A percentile compares a stretch with the other conserved stretches of the same genome.
These are phyloP conservation scores for Drosophila watanabei DNA, from an alignment of 1,140 invertebrate genomes.

Conservation along the genomic window DNA sequence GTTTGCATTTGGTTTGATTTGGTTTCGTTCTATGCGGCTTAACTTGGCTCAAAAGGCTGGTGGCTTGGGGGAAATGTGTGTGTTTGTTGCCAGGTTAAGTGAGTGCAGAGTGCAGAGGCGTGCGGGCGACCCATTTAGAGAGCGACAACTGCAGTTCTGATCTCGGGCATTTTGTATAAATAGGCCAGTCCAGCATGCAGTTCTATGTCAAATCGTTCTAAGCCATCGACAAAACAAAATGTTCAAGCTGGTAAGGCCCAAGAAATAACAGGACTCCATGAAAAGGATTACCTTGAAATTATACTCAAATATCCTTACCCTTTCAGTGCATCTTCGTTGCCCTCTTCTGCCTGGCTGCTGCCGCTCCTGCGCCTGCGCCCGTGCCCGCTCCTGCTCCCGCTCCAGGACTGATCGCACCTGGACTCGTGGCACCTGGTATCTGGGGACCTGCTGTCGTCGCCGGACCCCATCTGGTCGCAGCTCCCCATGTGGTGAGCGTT, in stretches of 20 bases:
- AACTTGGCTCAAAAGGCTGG: conserved; percentile 30
- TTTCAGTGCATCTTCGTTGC: conserved; percentile 87
- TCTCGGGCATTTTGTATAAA: conserved; percentile 61
- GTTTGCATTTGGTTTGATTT: conserved; percentile 41
- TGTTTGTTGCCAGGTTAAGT: conserved; percentile 55
- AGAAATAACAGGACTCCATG: not conserved
- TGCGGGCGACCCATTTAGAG: conserved; percentile 63
- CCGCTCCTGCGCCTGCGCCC: conserved; percentile 85
- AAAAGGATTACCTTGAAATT: not conserved
- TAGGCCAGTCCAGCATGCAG: conserved; percentile 62
- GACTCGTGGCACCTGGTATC: conserved; percentile 50
- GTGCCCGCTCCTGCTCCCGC: conserved; percentile 55
- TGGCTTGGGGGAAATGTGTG: conserved; percentile 20
- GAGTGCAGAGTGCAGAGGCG: conserved; percentile 67
- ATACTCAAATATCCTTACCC: not conserved
- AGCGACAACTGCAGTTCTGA: conserved; percentile 34
- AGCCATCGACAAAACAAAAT: conserved; percentile 75
- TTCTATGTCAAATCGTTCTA: conserved; percentile 74
- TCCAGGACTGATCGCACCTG: conserved; percentile 54
- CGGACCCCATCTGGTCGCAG: conserved; percentile 16
- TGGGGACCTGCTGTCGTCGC: conserved; percentile 49
- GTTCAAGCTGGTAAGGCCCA: conserved; percentile 77
- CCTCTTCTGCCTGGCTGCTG: conserved; percentile 86
- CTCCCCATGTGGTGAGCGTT: conserved; percentile 62
- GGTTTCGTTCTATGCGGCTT: conserved; percentile 51